Evolutionary conservation across 1,140 invertebrate genomes (phyloP), one percentile per base, ranked within the genome.

Genomic region (Phortica variegata): DNA sequence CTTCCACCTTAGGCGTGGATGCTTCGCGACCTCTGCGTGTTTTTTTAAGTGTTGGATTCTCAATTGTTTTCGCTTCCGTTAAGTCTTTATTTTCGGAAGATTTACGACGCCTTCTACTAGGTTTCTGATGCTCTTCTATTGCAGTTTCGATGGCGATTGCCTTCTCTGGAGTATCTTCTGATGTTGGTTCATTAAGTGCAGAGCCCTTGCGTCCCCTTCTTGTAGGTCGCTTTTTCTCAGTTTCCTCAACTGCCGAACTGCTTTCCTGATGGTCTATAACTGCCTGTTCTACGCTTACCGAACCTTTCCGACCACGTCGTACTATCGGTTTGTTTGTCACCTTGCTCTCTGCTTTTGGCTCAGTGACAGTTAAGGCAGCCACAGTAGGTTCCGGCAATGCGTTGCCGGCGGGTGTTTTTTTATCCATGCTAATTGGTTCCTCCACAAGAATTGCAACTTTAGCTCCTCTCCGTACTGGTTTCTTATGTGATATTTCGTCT

Each of bases 21-120:
- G 31, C 34, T 20, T 57, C 58, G 9, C 59, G 56, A 13, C 38
- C 49, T n/a, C 51, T 49, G 1, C 56, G 56, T 2, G 13, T 70
- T n/a, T 63, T n/a, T 39, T 16, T 6, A 7, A 13, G 34, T 36
- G 5, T 15, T 16, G 34, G 5, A 6, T 5, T 7, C 34, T 36
- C 5, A 7, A 36, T 12, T 29, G 6, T 29, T 29, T 29, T n/a
- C n/a, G n/a, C 26, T 29, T 29, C 26, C 6, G 26, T 7, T 7
- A 6, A 6, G 7, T 7, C 34, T 13, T n/a, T 42, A 19, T 40
- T n/a, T 6, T 69, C 13, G 5, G 29, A 31, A n/a, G n/a, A n/a
- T n/a, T n/a, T n/a, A 6, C 23, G 23, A 12, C 3, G 42, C 2
- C 20, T 41, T 20, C 33, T 44, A 10, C 43, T 19, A 29, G 6